Evolutionary conservation across 1,140 invertebrate species (phyloP).

Genomic region (Augochlora pura): DNA sequence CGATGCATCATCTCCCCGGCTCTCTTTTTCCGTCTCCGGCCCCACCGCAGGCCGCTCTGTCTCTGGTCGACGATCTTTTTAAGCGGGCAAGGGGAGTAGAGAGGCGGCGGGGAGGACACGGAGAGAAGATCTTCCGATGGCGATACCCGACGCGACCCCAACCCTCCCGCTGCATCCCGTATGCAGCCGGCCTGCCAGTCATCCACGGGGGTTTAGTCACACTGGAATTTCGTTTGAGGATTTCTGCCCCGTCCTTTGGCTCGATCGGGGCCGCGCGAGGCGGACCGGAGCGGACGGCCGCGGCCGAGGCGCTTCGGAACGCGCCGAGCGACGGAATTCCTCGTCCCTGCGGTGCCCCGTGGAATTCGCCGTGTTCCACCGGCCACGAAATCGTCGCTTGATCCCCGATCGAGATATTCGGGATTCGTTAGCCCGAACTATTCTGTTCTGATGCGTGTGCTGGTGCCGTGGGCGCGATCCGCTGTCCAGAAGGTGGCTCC

Average conservation of each 20-base stretch:
- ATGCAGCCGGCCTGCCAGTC: conserved; percentile 71
- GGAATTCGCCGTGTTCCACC: conserved; percentile 44
- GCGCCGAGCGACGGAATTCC: conserved; percentile 40
- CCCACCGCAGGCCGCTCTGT: background rate
- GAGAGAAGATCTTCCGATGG: conserved; percentile 62
- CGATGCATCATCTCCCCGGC: conserved; percentile 65
- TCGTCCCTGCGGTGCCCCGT: conserved; percentile 31
- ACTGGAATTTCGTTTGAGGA: conserved; percentile 71
- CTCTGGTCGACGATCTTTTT: conserved; percentile 30
- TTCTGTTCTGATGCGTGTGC: conserved; percentile 33
- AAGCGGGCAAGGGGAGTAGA: background rate
- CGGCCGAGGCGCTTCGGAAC: conserved; percentile 24
- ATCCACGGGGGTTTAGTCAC: conserved; percentile 73
- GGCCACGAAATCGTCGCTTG: background rate
- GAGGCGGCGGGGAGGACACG: conserved; percentile 11
- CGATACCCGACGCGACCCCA: conserved; percentile 68
- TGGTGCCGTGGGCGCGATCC: background rate
- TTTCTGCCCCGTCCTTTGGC: conserved; percentile 52
- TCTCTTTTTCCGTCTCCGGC: conserved; percentile 25
- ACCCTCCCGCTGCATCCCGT: conserved; percentile 64
- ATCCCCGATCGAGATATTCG: conserved; percentile 37
- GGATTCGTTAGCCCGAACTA: conserved; percentile 36
- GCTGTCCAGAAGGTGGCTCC: background rate
- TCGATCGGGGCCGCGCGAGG: conserved; percentile 42
- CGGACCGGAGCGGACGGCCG: background rate